A percentile compares a stretch with the other conserved stretches of the same genome.
These are phyloP conservation scores for Thaumetopoea pityocampa DNA, from an alignment of 1,140 invertebrate genomes.

Conservation along the genomic window DNA sequence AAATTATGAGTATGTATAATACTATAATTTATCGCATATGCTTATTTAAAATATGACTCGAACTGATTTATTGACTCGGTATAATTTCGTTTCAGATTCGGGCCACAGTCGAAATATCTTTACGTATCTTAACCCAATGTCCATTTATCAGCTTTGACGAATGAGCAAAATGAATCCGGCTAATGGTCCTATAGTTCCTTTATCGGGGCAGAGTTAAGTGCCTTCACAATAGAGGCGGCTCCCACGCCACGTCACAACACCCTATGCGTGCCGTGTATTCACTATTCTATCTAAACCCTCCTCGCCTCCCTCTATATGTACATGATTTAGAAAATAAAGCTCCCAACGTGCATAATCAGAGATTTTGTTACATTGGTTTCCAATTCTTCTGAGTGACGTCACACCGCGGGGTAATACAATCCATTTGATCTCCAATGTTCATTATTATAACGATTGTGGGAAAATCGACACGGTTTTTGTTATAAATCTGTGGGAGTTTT, in stretches of 20 bases:
- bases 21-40: too few species aligned
- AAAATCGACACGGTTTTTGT: constrained; percentile 67
- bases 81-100: constrained; percentile 28
- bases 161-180: constrained; percentile 71
- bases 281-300: constrained; percentile 36
- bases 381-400: constrained; percentile 38
- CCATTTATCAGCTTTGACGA: constrained; percentile 62
- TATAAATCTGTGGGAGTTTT: constrained; percentile 69
- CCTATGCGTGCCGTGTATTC: constrained; percentile 29
- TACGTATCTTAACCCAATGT: constrained; percentile 70
- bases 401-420: constrained; percentile 52
- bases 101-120: constrained; percentile 45
- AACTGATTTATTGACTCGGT: too few species aligned
- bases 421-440: constrained; percentile 55
- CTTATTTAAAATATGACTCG: too few species aligned
- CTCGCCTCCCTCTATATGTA: constrained; percentile 6
- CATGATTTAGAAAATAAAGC: background rate
- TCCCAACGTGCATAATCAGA: constrained; percentile 9
- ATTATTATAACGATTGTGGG: constrained; percentile 67
- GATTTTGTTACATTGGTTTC: constrained; percentile 35
- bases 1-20: too few species aligned
- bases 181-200: constrained; percentile 72
- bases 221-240: constrained; percentile 61
- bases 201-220: constrained; percentile 69
- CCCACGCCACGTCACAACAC: constrained; percentile 72